Percentiles rank a stretch among this genome's conserved stretches.
Evolutionary conservation across 2,888 invertebrate species (phyloP).

Genomic region (Thereva unica): DNA sequence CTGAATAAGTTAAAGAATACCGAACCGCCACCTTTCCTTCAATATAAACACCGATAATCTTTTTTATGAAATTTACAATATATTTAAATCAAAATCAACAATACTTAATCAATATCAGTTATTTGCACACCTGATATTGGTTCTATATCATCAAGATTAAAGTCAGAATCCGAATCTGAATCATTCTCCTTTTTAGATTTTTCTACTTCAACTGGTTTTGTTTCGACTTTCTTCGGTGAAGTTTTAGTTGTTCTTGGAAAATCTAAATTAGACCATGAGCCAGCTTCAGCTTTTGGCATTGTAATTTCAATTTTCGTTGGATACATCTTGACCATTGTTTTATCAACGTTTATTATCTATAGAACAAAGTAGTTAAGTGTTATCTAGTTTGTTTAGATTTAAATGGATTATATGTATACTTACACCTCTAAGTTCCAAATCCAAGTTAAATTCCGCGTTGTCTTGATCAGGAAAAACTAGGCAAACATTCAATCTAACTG

Average conservation of each 20-base stretch:
- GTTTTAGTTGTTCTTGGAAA: conserved; percentile 60
- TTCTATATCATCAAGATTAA: conserved; percentile 76
- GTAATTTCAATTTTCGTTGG: conserved; percentile 92
- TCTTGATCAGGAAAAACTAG: conserved; percentile 78
- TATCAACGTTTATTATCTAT: conserved; percentile 78
- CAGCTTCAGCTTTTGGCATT: conserved; percentile 82
- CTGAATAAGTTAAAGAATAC: too few relatives aligned
- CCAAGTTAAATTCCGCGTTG: conserved; percentile 72
- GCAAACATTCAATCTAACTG: conserved; percentile 74
- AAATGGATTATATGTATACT: conserved; percentile 49
- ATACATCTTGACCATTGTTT: conserved; percentile 76
- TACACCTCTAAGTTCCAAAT: conserved; percentile 83
- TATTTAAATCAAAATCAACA: not conserved
- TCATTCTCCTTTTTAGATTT: conserved; percentile 52
- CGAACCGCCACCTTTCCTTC: too few relatives aligned
- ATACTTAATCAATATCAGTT: not conserved
- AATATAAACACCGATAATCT: too few relatives aligned
- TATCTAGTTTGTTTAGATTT: not conserved
- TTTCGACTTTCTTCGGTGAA: conserved; percentile 29
- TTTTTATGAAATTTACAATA: not conserved
- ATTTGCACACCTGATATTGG: conserved; percentile 43
- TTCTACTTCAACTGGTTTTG: not conserved
- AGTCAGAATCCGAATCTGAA: conserved; percentile 63
- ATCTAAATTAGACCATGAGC: conserved; percentile 79
- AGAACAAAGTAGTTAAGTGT: too few relatives aligned